Conservation (phyloP, 64 coral and sea anemone genomes). For the Pachyseris speciosa region DNA sequence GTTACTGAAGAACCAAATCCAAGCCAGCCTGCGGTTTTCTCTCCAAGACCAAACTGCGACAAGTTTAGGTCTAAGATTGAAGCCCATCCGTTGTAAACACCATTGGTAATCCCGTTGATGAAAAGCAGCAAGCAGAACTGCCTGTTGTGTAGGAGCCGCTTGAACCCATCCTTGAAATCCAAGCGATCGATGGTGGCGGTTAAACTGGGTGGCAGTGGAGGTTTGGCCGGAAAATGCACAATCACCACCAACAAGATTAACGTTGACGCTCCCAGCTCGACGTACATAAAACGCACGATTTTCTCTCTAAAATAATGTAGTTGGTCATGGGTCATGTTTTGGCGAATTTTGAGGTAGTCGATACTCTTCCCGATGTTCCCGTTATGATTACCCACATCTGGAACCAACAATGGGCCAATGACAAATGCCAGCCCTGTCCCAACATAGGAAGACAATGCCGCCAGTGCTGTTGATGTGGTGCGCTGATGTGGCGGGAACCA, state of each 20-base stretch:
- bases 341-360: conserved; percentile 23
- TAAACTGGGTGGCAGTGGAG: conserved; percentile 49
- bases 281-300: conserved; percentile 64
- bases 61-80: conserved; percentile 70
- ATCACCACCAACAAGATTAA: conserved; percentile 43
- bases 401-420: conserved; percentile 45
- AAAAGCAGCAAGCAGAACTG: conserved; percentile 47
- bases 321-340: conserved; percentile 10
- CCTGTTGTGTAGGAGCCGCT: conserved; percentile 4
- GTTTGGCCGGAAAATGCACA: conserved; percentile 60
- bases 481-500: conserved; percentile 71
- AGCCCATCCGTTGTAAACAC: conserved; percentile 50
- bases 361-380: neutral
- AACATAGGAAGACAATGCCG: conserved; percentile 46
- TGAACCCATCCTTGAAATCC: conserved; percentile 62
- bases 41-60: conserved; percentile 66
- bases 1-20: conserved; percentile 58
- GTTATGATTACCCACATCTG: conserved; percentile 48
- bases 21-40: conserved; percentile 71
- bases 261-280: conserved; percentile 30
- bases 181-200: conserved; percentile 54
- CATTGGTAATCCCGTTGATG: conserved; percentile 43
- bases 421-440: conserved; percentile 50
- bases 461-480: conserved; percentile 68
- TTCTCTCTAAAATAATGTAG: conserved; percentile 6